Evolutionary conservation across 2,888 invertebrate genomes (phyloP).

Genomic region (Acanthopleura granulata): DNA sequence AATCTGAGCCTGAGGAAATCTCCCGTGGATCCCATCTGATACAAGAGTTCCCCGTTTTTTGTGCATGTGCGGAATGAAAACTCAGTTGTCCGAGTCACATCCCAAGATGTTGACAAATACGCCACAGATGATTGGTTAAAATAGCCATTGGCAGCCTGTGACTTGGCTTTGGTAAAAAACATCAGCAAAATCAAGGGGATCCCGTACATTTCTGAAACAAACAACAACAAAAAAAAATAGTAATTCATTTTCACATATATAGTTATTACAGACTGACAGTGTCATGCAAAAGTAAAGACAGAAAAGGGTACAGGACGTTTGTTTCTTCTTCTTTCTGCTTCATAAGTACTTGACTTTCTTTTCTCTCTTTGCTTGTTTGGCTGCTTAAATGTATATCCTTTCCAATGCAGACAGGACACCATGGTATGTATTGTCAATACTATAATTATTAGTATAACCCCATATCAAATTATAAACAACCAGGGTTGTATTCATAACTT

Average conservation of each 20-base stretch:
- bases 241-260: background rate
- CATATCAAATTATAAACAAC: too few relatives aligned
- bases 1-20: background rate
- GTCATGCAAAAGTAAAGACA: too few relatives aligned
- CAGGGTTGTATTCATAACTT: too few relatives aligned
- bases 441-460: too few relatives aligned
- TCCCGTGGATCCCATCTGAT: background rate
- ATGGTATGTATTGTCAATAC: too few relatives aligned
- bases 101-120: background rate
- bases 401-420: too few relatives aligned
- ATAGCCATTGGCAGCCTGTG: background rate
- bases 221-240: background rate
- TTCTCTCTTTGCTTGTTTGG: too few relatives aligned
- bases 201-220: background rate
- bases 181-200: background rate
- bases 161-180: background rate
- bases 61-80: background rate
- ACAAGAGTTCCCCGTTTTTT: background rate
- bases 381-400: too few relatives aligned
- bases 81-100: background rate
- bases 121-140: constrained; percentile 1
- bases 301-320: too few relatives aligned
- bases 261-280: too few relatives aligned
- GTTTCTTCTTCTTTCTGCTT: too few relatives aligned
- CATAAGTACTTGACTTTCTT: too few relatives aligned